These are phyloP conservation scores for Yoshiicerus persimilis DNA, from an alignment of 1,140 invertebrate genomes.

Conservation along the genomic window DNA sequence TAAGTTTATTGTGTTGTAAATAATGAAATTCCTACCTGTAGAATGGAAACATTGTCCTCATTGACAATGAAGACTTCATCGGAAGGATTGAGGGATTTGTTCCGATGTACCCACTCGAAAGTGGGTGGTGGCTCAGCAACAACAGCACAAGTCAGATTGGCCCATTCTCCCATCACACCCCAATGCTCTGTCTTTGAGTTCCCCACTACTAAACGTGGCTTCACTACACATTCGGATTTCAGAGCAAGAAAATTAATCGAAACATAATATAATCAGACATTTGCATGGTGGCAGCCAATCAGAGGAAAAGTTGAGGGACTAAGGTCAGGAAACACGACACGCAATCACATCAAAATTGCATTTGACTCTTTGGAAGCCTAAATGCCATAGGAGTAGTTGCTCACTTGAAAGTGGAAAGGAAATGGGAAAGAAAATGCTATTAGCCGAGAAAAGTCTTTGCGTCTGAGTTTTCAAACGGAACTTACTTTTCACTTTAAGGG, in stretches of 20 bases:
- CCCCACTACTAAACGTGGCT: conserved; percentile 12
- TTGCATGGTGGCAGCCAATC: background rate
- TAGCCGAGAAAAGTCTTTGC: background rate
- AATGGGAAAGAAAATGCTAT: background rate
- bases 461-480: background rate
- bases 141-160: conserved; percentile 48
- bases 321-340: background rate
- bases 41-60: conserved; percentile 41
- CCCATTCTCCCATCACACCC: conserved; percentile 47
- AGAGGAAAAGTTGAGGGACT: background rate
- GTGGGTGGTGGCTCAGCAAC: conserved; percentile 42
- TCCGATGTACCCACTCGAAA: conserved; percentile 41
- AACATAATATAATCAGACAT: background rate
- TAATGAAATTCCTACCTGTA: conserved; percentile 37
- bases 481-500: conserved; percentile 48
- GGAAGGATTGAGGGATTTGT: background rate
- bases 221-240: background rate
- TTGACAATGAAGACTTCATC: conserved; percentile 42
- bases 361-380: background rate
- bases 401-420: background rate
- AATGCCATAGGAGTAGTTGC: background rate
- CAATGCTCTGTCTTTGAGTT: conserved; percentile 27
- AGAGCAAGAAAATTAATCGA: background rate
- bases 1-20: background rate
- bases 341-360: conserved; percentile 13